Conservation (phyloP, 2,113 vertebrate genomes). For the Varanus salvator region DNA sequence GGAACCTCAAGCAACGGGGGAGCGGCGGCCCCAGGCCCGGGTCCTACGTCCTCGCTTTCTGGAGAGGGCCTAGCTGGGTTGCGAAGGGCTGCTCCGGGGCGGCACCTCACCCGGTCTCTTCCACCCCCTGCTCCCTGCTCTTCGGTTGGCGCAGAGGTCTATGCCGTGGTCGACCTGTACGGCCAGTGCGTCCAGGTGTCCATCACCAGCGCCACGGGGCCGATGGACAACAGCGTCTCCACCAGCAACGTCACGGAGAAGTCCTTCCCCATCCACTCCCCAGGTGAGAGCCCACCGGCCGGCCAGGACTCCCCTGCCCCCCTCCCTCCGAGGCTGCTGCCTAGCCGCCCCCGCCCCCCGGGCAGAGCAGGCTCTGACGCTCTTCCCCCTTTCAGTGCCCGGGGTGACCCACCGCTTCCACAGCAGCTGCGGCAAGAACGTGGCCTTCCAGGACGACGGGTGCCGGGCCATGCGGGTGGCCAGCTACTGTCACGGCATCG, state of each 20-base stretch:
- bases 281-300: conserved; percentile 75
- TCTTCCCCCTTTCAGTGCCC: conserved; percentile 72
- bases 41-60: too few relatives aligned
- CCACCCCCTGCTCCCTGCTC: too few relatives aligned
- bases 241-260: conserved; percentile 92
- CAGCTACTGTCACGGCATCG: conserved; percentile 87
- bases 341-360: too few relatives aligned
- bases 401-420: conserved; percentile 91
- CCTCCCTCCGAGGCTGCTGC: too few relatives aligned
- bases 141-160: conserved; percentile 81
- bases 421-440: conserved; percentile 87
- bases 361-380: not conserved
- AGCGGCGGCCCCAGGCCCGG: too few relatives aligned
- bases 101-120: rapidly evolving
- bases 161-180: conserved; percentile 90
- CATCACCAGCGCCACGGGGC: conserved; percentile 89
- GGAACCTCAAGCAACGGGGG: too few relatives aligned
- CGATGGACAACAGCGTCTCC: conserved; percentile 91
- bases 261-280: conserved; percentile 89
- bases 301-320: not conserved
- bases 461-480: conserved; percentile 84
- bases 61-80: not conserved
- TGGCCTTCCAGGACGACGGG: conserved; percentile 87
- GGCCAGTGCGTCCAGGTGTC: conserved; percentile 94
- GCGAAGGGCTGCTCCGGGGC: not conserved